Evolutionary conservation across 2,113 vertebrate species (phyloP), one percentile per base, ranked within the genome.

Genomic region (Craseonycteris thonglongyai): DNA sequence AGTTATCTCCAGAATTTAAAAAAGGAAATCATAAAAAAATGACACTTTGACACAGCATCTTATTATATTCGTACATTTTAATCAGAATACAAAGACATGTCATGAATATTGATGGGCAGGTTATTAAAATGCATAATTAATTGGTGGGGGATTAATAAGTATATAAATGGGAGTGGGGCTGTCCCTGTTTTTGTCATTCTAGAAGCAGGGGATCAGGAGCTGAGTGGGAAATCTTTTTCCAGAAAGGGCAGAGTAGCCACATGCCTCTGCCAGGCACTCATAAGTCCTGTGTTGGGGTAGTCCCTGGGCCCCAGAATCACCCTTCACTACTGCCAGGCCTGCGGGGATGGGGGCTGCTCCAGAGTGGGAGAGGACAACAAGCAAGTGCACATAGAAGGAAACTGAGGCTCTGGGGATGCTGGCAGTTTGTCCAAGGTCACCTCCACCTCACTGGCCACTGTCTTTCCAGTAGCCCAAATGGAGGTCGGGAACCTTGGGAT

Each of bases 101-200:
- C 75, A 96, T 98, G 98, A 98, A 98, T 98, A 98, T 98, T 98
- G 98, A 98, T 98, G 97, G 38, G 13, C 14, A 71, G 92, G 91
- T 97, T 97, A 97, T 98, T 98, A 98, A 98, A 97, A 98, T 97
- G 96, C 97, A 97, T 97, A 95, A 97, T 98, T 98, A 98, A 98
- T 97, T 75, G 54, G 91, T 81, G 1, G 61, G n/a, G 47, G 16
- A 68, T 98, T 98, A 97, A 97, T 98, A 98, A 97, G 96, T 95
- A 86, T 97, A 96, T 98, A 98, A 96, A 97, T 95, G 91, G 91
- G 18, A 47, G 59, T 79, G 88, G 96, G 63, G 11, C 22, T 18
- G 56, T 14, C 85, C 95, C 92, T 96, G 24, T 91, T 98, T 97
- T 83, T 88, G 90, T 84, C 47, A 0, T 90, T 91, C 33, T 65